phyloP scores from a whole-genome alignment of 2,113 vertebrate genomes.

The Microtus montanus region DNA sequence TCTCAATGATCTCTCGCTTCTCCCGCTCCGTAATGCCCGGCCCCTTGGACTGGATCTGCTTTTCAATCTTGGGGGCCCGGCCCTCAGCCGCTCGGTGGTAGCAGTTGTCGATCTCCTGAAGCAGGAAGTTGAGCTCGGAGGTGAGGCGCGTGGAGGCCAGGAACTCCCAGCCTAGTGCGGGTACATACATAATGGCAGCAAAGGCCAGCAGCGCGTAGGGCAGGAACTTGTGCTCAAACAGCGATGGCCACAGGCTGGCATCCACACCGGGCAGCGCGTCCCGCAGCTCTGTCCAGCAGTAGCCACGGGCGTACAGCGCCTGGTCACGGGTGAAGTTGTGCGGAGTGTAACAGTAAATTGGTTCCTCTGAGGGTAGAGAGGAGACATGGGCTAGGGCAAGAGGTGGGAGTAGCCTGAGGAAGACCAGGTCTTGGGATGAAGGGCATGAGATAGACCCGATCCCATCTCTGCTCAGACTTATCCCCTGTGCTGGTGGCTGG shows the following conservation, averaged over 20 bases:
- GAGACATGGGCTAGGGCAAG: conserved; percentile 83
- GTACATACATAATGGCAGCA: conserved; percentile 98
- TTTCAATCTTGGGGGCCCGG: conserved; percentile 98
- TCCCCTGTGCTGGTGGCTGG: neutral
- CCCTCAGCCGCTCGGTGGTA: conserved; percentile 99
- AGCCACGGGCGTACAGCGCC: conserved; percentile 98
- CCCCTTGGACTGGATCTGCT: conserved; percentile 99
- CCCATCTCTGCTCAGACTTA: neutral
- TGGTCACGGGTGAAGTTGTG: conserved; percentile 99
- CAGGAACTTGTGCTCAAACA: conserved; percentile 99
- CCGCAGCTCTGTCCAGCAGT: conserved; percentile 99
- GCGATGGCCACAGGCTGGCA: conserved; percentile 92
- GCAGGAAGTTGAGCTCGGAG: conserved; percentile 99
- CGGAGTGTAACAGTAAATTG: conserved; percentile 99
- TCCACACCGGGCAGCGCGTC: conserved; percentile 95
- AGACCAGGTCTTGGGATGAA: neutral
- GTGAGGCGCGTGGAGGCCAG: conserved; percentile 97
- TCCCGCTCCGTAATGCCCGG: conserved; percentile 96
- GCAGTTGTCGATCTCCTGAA: conserved; percentile 99
- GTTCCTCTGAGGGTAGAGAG: conserved; percentile 95
- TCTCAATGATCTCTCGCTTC: conserved; percentile 97
- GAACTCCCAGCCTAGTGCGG: conserved; percentile 98
- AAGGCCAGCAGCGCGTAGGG: conserved; percentile 98
- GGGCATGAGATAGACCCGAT: neutral
- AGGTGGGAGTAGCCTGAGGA: neutral